These are phyloP conservation scores for Antennarius maculatus DNA, from an alignment of 2,797 vertebrate genomes.

Conservation along the genomic window DNA sequence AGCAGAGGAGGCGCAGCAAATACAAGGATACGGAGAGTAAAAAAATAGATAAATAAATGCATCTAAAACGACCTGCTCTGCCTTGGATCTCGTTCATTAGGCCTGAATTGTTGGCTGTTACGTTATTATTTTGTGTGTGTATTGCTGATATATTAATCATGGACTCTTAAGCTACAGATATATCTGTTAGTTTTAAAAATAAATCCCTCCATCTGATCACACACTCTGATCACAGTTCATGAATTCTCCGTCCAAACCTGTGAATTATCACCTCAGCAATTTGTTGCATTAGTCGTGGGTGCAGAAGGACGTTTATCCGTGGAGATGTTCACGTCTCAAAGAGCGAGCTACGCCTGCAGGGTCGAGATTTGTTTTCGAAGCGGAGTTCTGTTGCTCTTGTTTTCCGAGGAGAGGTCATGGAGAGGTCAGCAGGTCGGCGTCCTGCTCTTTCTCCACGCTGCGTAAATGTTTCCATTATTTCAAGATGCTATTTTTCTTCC, in stretches of 20 bases:
- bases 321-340: background rate
- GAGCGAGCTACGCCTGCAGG: constrained; percentile 23
- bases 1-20: background rate
- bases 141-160: background rate
- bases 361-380: constrained; percentile 63
- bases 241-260: background rate
- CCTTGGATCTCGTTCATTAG: too few relatives aligned
- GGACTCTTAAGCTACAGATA: background rate
- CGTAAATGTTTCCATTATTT: constrained; percentile 7
- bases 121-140: too few relatives aligned
- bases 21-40: background rate
- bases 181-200: background rate
- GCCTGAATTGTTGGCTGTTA: background rate
- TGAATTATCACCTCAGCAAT: background rate
- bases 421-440: constrained; percentile 74
- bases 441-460: constrained; percentile 11
- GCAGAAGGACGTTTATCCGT: background rate
- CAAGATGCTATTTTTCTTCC: background rate
- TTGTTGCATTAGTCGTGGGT: background rate
- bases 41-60: background rate
- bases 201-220: background rate
- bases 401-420: constrained; percentile 73
- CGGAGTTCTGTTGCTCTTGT: constrained; percentile 43
- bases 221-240: background rate
- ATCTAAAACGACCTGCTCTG: too few relatives aligned